Evolutionary conservation across 2,888 invertebrate genomes (phyloP), one percentile per base, ranked within the genome.

Genomic region (Andrena hattorfiana): DNA sequence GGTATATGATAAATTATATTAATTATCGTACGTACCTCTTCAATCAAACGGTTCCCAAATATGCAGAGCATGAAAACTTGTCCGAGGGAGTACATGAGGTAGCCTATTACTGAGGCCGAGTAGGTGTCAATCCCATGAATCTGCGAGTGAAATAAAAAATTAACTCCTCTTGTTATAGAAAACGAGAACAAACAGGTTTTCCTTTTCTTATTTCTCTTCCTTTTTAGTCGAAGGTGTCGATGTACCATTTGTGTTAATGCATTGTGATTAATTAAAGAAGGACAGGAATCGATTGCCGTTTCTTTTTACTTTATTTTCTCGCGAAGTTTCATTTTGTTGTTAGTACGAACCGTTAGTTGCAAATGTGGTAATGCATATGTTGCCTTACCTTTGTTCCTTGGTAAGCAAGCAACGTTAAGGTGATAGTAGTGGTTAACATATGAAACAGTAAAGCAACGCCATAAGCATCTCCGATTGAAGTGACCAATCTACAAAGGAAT

Each of bases 51-150:
- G 92, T 98, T 98, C 23, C 98, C 98, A 89, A 97, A 97, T 87
- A 98, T 97, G 93, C 98, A 98, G 94, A 98, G 98, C 86, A 97
- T 96, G 91, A 98, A 98, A 71, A 98, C 97, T 94, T 98, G 98
- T 0, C 97, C 97, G 67, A 98, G 94, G 0, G 97, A 96, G 93
- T 98, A 98, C 79, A 96, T 93, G 78, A 98, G 94, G 91, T 98
- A 98, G 0, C 98, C 98, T 71, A 98, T 94, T 0, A 97, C 97
- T 78, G 97, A 96, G 74, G 97, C 96, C 0, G 97, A 97, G 91
- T 97, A 98, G 10, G 96, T 96, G 92, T 97, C 96, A 13, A 97
- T 94, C 23, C 96, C 96, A 90, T 96, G 95, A 87, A 98, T 96
- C 97, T 97, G 91, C 3, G 60, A 74, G 16, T 20, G 54, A 48